phyloP scores from a whole-genome alignment of 2,888 invertebrate species.

The Biston stratarius region DNA sequence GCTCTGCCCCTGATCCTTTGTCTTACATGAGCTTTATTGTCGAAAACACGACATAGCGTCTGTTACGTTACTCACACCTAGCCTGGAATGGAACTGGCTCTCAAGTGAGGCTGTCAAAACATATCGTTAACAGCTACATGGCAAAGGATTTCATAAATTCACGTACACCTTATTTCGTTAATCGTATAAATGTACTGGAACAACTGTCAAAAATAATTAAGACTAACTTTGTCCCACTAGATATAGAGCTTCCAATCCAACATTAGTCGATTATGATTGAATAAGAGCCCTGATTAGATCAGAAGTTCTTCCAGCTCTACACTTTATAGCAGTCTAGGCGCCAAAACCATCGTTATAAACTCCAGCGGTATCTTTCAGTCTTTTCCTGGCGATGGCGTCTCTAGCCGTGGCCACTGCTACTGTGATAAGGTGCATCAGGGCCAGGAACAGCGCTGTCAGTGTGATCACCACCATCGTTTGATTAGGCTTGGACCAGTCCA shows the following conservation, averaged over 20 bases:
- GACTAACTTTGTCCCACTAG: not conserved
- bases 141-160: not conserved
- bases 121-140: too few species aligned
- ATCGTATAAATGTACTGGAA: too few species aligned
- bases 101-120: too few species aligned
- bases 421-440: constrained; percentile 87
- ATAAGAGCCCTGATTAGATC: not conserved
- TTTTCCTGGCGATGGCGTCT: constrained; percentile 65
- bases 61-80: too few species aligned
- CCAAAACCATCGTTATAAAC: constrained; percentile 75
- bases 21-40: too few species aligned
- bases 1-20: too few species aligned
- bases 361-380: constrained; percentile 57
- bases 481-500: constrained; percentile 92
- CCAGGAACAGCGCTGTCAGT: constrained; percentile 88
- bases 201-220: too few species aligned
- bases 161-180: not conserved
- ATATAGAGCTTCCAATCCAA: not conserved
- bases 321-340: constrained; percentile 49
- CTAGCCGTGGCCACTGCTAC: constrained; percentile 86
- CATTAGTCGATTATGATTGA: not conserved
- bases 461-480: constrained; percentile 88
- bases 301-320: not conserved
- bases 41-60: too few species aligned
- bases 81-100: too few species aligned